Percentiles rank a stretch among this genome's conserved stretches.
Conservation (phyloP, 2,888 invertebrate genomes). For the Tolmerus cingulatus region DNA sequence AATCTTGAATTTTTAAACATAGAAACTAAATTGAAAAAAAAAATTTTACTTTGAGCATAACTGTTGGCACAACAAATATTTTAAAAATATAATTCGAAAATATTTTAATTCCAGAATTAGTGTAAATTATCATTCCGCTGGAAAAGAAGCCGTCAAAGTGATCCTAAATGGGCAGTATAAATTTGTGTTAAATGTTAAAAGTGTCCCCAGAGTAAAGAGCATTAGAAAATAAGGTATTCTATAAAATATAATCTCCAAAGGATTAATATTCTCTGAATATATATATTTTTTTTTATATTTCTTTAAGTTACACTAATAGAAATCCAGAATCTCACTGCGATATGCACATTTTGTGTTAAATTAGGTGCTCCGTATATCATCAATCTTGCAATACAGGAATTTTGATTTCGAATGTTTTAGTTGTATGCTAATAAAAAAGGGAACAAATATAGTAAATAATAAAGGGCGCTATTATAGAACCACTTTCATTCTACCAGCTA, state of each 20-base stretch:
- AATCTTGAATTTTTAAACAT: neutral
- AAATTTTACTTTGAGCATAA: neutral
- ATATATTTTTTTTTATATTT: neutral
- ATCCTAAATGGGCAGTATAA: neutral
- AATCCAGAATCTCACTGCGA: neutral
- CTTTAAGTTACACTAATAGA: neutral
- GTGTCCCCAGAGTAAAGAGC: neutral
- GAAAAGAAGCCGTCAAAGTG: neutral
- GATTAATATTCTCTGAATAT: neutral
- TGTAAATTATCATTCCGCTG: neutral
- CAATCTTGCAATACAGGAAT: neutral
- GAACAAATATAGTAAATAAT: neutral
- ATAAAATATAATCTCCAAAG: neutral
- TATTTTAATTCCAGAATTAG: neutral
- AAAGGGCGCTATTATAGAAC: neutral
- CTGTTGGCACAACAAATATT: neutral
- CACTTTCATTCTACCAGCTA: neutral
- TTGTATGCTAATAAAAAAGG: neutral
- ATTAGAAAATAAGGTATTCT: neutral
- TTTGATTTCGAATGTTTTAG: neutral
- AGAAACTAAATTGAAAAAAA: neutral
- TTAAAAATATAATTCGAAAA: neutral
- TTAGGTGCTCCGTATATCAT: constrained; percentile 8
- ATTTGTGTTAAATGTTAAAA: neutral
- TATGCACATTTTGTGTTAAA: constrained; percentile 5